These are phyloP conservation scores for Nestor notabilis DNA, from an alignment of 2,113 vertebrate genomes.

Conservation along the genomic window DNA sequence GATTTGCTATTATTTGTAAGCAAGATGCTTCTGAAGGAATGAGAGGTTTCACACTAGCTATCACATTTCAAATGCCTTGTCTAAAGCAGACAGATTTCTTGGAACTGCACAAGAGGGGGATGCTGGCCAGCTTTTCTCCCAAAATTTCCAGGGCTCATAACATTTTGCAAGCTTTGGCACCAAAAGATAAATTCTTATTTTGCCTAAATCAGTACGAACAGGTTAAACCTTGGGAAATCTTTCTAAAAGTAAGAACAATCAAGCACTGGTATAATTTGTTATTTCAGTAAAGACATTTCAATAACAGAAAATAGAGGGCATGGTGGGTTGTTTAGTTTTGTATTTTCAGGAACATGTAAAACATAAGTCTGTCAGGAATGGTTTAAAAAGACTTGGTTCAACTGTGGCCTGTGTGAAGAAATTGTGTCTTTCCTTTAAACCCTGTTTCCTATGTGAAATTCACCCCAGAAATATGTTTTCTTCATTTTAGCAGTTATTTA, in stretches of 20 bases:
- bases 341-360: background rate
- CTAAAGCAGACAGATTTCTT: background rate
- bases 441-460: background rate
- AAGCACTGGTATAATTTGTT: background rate
- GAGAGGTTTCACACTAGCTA: background rate
- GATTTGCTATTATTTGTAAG: background rate
- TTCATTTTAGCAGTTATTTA: background rate
- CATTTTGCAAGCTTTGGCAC: background rate
- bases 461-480: background rate
- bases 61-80: background rate
- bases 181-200: background rate
- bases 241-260: background rate
- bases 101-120: background rate
- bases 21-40: background rate
- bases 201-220: background rate
- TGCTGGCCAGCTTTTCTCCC: background rate
- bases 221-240: background rate
- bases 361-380: background rate
- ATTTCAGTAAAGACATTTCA: background rate
- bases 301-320: background rate
- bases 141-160: background rate
- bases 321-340: background rate
- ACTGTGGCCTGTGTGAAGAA: background rate
- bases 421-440: background rate
- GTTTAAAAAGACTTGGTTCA: background rate